Base-by-base conservation (phyloP, 2,888 invertebrate genomes). In the Xestoiulus laeticollis region DNA sequence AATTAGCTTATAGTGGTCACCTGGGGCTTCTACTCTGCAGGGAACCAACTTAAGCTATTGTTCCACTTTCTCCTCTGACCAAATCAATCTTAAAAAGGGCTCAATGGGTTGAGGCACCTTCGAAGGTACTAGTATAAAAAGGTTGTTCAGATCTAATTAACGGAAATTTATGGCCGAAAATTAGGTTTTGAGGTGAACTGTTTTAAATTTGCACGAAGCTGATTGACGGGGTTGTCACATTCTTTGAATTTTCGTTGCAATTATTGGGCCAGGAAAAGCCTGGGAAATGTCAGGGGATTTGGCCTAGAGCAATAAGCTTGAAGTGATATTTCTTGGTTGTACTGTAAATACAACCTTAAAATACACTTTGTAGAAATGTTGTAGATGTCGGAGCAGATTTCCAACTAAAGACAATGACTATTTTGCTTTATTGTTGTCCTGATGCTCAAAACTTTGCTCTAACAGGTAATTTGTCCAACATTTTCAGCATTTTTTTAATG, bases 191-290 rank as follows among this genome's bases (percentile, higher is more conserved):
- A 30, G 78, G 78, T 68, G 68, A 68, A 19, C 68, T 68, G 12
- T 53, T 26, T 68, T n/a, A 22, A 26, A 68, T 78, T 1, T 30
- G 30, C 78, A 30, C 78, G 30, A 78, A 78, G 78, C 78, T 78
- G 78, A 78, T 78, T 78, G 78, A 78, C 78, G 12, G 78, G 30
- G 78, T 14, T 78, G 78, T 78, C 78, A 30, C 68, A 78, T 30
- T 78, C 30, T 78, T 38, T 78, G 26, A 14, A 78, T 14, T 78
- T 78, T 78, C 78, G 8, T 1, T 1, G 22, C 26, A 10, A 22
- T 78, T 78, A 30, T 78, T 30, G 30, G 78, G 26, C 26, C 59
- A 59, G 6, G 59, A 59, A 59, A 59, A 22, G 4, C 22, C 78
- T 30, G 30, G 78, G 78, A 78, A 78, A 22, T 22, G 26, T 22